These are phyloP conservation scores for Thunnus thynnus DNA, from an alignment of 2,113 vertebrate genomes.

Conservation along the genomic window DNA sequence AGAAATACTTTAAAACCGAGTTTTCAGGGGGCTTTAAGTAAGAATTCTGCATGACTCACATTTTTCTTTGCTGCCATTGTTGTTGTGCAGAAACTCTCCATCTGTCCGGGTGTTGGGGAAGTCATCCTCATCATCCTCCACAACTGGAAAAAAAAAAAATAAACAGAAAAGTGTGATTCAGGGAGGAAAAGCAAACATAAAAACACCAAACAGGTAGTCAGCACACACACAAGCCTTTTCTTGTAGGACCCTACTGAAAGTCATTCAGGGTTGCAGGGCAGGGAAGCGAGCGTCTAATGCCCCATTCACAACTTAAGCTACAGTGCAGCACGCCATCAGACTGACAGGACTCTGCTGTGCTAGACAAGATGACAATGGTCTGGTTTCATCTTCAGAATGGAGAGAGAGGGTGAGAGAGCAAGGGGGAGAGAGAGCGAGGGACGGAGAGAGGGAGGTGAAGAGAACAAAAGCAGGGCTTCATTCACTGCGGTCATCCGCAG, in stretches of 20 bases:
- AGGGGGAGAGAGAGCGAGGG: background rate
- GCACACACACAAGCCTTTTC: background rate
- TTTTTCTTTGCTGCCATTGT: slow-evolving; percentile 92
- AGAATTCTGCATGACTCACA: slow-evolving; percentile 81
- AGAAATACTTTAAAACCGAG: background rate
- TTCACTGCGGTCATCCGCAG: slow-evolving; percentile 55
- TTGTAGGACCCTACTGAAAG: background rate
- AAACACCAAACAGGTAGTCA: background rate
- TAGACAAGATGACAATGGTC: slow-evolving; percentile 73
- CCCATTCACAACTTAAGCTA: slow-evolving; percentile 24
- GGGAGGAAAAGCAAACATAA: background rate
- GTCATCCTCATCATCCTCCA: slow-evolving; percentile 96
- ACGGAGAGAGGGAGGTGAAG: slow-evolving; percentile 47
- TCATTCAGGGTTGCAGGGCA: slow-evolving; percentile 6
- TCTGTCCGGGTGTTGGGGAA: slow-evolving; percentile 91
- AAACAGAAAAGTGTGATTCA: slow-evolving; percentile 8
- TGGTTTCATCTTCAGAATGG: slow-evolving; percentile 72
- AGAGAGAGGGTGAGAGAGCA: slow-evolving; percentile 39
- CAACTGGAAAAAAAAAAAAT: slow-evolving; percentile 82
- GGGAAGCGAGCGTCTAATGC: slow-evolving; percentile 8
- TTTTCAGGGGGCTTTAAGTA: background rate
- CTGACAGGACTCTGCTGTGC: slow-evolving; percentile 48
- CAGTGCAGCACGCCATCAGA: slow-evolving; percentile 27
- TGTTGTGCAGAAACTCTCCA: slow-evolving; percentile 91
- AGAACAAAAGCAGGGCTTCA: slow-evolving; percentile 80